A percentile compares a stretch with the other conserved stretches of the same genome.
These are phyloP conservation scores for Heliconius charithonia DNA, from an alignment of 2,888 invertebrate genomes.

Conservation along the genomic window DNA sequence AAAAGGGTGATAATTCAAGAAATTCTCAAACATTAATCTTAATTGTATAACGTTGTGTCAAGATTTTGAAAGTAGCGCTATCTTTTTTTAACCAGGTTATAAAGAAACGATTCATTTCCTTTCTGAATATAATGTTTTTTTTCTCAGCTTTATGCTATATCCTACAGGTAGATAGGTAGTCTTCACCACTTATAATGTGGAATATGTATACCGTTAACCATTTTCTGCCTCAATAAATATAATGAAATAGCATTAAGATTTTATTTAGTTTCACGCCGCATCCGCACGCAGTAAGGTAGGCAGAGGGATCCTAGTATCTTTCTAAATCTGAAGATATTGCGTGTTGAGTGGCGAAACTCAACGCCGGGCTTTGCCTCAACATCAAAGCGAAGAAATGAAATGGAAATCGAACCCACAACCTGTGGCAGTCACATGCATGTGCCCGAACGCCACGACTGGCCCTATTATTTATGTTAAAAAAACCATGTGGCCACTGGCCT, in stretches of 20 bases:
- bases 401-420: background rate
- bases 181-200: too few species aligned
- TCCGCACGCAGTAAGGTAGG: too few species aligned
- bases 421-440: background rate
- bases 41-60: background rate
- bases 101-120: background rate
- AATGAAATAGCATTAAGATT: too few species aligned
- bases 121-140: background rate
- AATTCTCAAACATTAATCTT: background rate
- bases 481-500: background rate
- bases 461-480: constrained; percentile 8
- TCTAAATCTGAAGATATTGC: too few species aligned
- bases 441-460: background rate
- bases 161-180: background rate
- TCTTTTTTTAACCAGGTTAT: background rate
- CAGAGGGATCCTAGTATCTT: too few species aligned
- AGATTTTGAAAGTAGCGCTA: background rate
- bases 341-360: too few species aligned
- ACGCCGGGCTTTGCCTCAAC: too few species aligned
- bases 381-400: too few species aligned
- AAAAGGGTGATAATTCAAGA: background rate
- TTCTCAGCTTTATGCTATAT: background rate
- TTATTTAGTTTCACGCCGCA: too few species aligned
- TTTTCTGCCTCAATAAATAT: too few species aligned
- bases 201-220: too few species aligned